These are phyloP conservation scores for Mallateleia sp. DNA, from an alignment of 2,888 invertebrate species.

Conservation along the genomic window DNA sequence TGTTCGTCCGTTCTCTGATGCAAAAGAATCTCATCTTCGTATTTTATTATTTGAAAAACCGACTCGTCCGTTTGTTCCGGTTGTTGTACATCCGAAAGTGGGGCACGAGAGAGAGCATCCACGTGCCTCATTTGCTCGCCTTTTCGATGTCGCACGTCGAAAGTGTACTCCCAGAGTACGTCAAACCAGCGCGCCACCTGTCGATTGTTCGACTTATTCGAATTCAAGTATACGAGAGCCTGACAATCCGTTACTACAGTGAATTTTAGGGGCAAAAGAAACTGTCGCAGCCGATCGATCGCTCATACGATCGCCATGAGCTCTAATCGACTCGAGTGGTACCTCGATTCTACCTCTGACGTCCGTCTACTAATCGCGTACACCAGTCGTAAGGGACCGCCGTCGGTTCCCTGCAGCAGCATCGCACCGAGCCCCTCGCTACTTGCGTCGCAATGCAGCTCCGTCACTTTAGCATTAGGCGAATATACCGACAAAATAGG, in stretches of 20 bases:
- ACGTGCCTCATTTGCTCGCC: conserved; percentile 16
- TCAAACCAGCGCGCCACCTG: background rate
- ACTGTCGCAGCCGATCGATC: background rate
- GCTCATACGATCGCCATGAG: background rate
- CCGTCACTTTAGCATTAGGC: too few species aligned
- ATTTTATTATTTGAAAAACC: too few species aligned
- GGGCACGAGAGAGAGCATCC: conserved; percentile 6
- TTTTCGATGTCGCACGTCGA: conserved; percentile 2
- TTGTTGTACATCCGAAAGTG: background rate
- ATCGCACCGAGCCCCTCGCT: too few species aligned
- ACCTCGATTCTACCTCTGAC: background rate
- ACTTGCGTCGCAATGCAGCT: too few species aligned
- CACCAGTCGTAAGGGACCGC: background rate
- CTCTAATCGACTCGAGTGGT: background rate
- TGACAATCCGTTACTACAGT: too few species aligned
- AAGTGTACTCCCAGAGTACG: conserved; percentile 1
- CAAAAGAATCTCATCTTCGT: too few species aligned
- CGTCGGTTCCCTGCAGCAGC: too few species aligned
- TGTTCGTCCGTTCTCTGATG: too few species aligned
- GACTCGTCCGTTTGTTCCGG: too few species aligned
- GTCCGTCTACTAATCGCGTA: background rate
- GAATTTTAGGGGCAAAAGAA: background rate
- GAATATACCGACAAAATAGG: too few species aligned
- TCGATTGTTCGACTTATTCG: background rate
- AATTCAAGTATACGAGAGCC: background rate